phyloP scores from a whole-genome alignment of 1,140 invertebrate genomes.

The Wiebesia pumilae region DNA sequence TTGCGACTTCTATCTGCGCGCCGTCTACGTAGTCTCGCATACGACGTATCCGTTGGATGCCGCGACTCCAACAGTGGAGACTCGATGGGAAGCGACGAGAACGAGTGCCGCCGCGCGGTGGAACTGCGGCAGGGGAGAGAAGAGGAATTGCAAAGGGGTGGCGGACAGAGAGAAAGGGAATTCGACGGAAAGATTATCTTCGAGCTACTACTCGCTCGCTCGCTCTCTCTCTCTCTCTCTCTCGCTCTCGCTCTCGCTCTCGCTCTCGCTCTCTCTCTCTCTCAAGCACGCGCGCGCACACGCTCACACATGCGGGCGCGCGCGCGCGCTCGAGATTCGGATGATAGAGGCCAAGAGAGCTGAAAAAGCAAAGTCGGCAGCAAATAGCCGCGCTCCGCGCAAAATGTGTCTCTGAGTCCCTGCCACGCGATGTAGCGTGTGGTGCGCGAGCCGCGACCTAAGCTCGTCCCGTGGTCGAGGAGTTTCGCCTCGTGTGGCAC shows the following conservation, averaged over 20 bases:
- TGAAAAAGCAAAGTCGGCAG: slow-evolving; percentile 10
- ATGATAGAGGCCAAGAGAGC: not conserved
- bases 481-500: not conserved
- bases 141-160: not conserved
- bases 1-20: not conserved
- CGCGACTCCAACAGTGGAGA: not conserved
- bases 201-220: not conserved
- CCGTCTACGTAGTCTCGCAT: not conserved
- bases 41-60: not conserved
- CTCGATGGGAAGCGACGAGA: not conserved
- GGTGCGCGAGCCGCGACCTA: too few species aligned
- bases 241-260: not conserved
- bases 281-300: too few species aligned
- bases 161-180: not conserved
- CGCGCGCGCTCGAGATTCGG: too few species aligned
- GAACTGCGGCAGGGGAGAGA: not conserved
- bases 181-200: not conserved
- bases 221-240: too few species aligned
- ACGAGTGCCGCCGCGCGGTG: not conserved
- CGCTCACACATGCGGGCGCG: not conserved
- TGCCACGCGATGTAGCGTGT: not conserved
- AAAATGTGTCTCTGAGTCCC: slow-evolving; percentile 19
- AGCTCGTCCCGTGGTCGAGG: not conserved
- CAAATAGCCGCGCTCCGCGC: not conserved
- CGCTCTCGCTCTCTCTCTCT: not conserved